These are phyloP conservation scores for Montipora capricornis DNA, from an alignment of 64 coral and sea anemone species.

Conservation along the genomic window DNA sequence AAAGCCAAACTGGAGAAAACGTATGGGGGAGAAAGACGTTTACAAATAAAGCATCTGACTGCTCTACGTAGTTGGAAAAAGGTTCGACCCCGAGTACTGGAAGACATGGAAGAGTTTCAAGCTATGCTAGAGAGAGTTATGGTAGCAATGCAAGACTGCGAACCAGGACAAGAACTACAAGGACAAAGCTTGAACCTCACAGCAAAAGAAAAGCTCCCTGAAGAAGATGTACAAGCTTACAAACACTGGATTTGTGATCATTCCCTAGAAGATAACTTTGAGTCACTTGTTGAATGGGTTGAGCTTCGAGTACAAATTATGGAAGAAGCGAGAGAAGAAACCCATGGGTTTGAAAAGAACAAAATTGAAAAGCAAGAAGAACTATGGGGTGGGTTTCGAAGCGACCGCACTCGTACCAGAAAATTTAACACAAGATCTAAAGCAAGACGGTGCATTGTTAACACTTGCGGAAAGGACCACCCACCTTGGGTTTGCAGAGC, in stretches of 20 bases:
- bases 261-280: conserved; percentile 39
- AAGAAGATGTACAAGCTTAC: conserved; percentile 64
- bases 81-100: conserved; percentile 36
- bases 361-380: conserved; percentile 7
- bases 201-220: conserved; percentile 65
- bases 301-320: conserved; percentile 59
- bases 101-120: conserved; percentile 61
- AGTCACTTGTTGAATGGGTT: conserved; percentile 36
- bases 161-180: conserved; percentile 27
- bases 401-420: not conserved
- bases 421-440: conserved; percentile 32
- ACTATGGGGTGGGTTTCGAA: not conserved
- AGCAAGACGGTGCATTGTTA: conserved; percentile 37
- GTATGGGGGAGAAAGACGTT: conserved; percentile 52
- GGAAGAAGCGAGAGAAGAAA: conserved; percentile 55
- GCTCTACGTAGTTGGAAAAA: conserved; percentile 52
- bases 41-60: conserved; percentile 65
- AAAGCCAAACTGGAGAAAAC: conserved; percentile 59
- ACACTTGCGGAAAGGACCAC: conserved; percentile 38
- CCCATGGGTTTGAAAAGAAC: not conserved
- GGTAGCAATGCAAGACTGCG: conserved; percentile 40
- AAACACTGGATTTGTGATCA: conserved; percentile 65
- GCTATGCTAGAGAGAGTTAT: conserved; percentile 36
- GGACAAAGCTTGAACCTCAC: conserved; percentile 60
- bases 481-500: conserved; percentile 33